Base-by-base conservation (phyloP, 2,797 vertebrate species). In the Trematomus bernacchii region DNA sequence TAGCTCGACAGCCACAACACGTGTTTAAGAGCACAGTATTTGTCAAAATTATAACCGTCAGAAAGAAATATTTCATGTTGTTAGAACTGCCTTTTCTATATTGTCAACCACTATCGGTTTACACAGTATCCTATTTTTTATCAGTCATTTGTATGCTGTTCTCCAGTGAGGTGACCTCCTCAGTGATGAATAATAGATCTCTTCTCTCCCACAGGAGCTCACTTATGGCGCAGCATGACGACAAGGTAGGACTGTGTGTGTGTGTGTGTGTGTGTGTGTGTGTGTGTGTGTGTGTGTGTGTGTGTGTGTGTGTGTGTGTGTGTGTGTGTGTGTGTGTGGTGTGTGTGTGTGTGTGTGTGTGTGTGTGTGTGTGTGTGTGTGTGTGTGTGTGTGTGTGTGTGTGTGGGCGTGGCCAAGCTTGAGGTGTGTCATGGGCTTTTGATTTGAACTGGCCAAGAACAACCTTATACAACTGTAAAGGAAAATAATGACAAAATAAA, bases 161-260 rank as follows among this genome's bases (percentile, higher is more conserved):
- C 30, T 23, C 2, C 5, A 0, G 3, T 51, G 15, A 52, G 7
- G 18, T 65, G 65, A 55, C 43, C 48, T 15, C 13, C n/a, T 55
- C 43, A 18, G 8, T 54, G 33, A 37, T 78, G 18, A 75, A 48
- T 87, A 33, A 84, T 67, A 3, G 48, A 76, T 70, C 4, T 79
- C 66, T 67, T 80, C 64, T 72, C 77, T 62, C 43, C 92, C 92
- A 71, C 93, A 98, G 97, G 96, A 92, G 93, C 92, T 0, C 92
- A 87, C 71, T 70, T 97, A 66, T 97, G 97, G 97, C 91, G 91
- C 89, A 96, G 94, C 89, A 95, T 97, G 93, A 95, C 92, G 42
- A 87, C 93, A 91, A 97, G 96, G 97, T 99, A 97, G 72, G 96
- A 90, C 19, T 18, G 46, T 46, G 44, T 0, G 6, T 46, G 62